Conservation (phyloP, 2,888 invertebrate genomes). For the Mythimna vitellina region DNA sequence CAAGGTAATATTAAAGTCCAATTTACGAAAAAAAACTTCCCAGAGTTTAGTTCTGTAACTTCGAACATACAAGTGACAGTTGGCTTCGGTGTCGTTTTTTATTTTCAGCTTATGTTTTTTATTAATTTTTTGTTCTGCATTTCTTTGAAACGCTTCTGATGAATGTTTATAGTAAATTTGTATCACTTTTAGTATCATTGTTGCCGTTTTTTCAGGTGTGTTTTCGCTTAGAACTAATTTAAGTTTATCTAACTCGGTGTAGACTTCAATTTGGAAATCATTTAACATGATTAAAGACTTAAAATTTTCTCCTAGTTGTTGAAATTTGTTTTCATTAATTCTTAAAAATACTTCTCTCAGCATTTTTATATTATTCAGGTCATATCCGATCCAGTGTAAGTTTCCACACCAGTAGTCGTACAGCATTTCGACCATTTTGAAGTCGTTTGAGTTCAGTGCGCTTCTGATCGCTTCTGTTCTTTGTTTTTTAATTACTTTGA, state of each 20-base stretch:
- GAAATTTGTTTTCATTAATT: no score
- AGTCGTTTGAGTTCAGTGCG: constrained; percentile 17
- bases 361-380: constrained; percentile 2
- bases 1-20: constrained; percentile 44
- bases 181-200: constrained; percentile 7
- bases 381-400: constrained; percentile 28
- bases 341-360: constrained; percentile 3
- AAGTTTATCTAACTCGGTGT: background rate
- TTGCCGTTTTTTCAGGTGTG: background rate
- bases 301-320: no score
- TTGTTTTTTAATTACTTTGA: constrained; percentile 12
- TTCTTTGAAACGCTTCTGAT: background rate
- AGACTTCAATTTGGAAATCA: constrained; percentile 18
- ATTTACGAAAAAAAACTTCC: constrained; percentile 43
- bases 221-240: background rate
- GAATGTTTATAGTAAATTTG: constrained; percentile 21
- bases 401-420: constrained; percentile 51
- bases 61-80: background rate
- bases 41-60: background rate
- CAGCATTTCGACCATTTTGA: constrained; percentile 39
- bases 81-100: background rate
- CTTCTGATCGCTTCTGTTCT: constrained; percentile 25
- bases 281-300: constrained; percentile 17
- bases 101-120: background rate
- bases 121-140: background rate